Percentiles rank a stretch among this genome's conserved stretches.
phyloP scores from a whole-genome alignment of 2,113 vertebrate genomes.

The Muscicapa adusta region DNA sequence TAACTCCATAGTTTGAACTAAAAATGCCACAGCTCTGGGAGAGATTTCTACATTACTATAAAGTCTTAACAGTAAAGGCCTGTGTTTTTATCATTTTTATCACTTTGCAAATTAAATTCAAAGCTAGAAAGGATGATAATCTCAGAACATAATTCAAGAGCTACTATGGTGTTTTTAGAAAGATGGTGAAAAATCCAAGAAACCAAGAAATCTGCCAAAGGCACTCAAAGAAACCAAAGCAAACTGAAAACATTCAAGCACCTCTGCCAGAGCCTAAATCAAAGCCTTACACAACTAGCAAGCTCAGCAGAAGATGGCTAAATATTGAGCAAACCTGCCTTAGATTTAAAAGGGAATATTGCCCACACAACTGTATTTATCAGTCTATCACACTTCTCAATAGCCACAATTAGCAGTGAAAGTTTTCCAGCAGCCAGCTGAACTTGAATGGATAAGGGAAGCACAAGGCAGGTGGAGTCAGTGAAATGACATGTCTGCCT shows the following conservation, averaged over 20 bases:
- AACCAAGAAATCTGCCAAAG: constrained; percentile 13
- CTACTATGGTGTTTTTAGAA: not conserved
- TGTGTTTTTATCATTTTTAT: not conserved
- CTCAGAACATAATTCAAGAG: not conserved
- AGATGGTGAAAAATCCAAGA: not conserved
- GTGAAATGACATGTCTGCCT: constrained; percentile 7
- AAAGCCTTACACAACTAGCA: not conserved
- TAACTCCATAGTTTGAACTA: not conserved
- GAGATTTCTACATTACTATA: not conserved
- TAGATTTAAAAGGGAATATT: not conserved
- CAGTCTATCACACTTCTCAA: constrained; percentile 8
- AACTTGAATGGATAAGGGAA: not conserved
- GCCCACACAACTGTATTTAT: not conserved
- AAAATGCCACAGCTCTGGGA: not conserved
- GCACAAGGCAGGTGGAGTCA: not conserved
- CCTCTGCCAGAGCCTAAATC: not conserved
- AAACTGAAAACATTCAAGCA: not conserved
- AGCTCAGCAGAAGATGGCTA: not conserved
- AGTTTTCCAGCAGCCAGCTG: constrained; percentile 8
- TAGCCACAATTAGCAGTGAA: not conserved
- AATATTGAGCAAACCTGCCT: not conserved
- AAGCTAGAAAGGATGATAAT: not conserved
- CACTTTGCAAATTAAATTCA: constrained; percentile 12
- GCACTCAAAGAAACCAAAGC: constrained; percentile 10
- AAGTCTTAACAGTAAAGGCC: not conserved